Conservation (phyloP, 2,888 invertebrate species). For the Himalopsyche tibetana region DNA sequence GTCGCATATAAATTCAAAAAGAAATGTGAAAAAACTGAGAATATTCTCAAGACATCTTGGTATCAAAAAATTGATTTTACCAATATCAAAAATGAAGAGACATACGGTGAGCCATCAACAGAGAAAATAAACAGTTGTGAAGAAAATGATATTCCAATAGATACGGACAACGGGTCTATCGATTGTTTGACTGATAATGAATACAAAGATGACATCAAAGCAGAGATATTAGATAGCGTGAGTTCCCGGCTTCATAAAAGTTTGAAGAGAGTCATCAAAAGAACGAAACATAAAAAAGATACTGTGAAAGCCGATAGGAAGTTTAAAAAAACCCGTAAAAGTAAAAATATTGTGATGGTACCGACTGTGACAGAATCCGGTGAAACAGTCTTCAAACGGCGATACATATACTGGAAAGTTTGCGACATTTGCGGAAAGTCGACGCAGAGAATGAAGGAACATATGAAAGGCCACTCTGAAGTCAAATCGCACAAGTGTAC, state of each 20-base stretch:
- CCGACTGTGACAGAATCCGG: conserved; percentile 58
- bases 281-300: conserved; percentile 67
- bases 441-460: conserved; percentile 72
- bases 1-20: conserved; percentile 74
- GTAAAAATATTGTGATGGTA: conserved; percentile 59
- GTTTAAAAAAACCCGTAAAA: conserved; percentile 43
- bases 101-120: not conserved
- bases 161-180: not conserved
- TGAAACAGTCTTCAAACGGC: conserved; percentile 59
- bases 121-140: conserved; percentile 27
- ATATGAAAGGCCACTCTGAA: conserved; percentile 73
- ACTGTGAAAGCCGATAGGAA: conserved; percentile 69
- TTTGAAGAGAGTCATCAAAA: conserved; percentile 36
- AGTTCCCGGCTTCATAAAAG: conserved; percentile 16
- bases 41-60: conserved; percentile 50
- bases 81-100: conserved; percentile 51
- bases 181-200: conserved; percentile 56
- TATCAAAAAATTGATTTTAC: conserved; percentile 35
- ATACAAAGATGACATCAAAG: not conserved
- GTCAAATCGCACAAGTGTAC: conserved; percentile 73
- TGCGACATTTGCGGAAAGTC: conserved; percentile 75
- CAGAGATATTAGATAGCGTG: conserved; percentile 2
- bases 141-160: conserved; percentile 36
- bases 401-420: conserved; percentile 74
- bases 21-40: conserved; percentile 70